These are phyloP conservation scores for Pungitius pungitius DNA, from an alignment of 2,113 vertebrate genomes.

Conservation along the genomic window DNA sequence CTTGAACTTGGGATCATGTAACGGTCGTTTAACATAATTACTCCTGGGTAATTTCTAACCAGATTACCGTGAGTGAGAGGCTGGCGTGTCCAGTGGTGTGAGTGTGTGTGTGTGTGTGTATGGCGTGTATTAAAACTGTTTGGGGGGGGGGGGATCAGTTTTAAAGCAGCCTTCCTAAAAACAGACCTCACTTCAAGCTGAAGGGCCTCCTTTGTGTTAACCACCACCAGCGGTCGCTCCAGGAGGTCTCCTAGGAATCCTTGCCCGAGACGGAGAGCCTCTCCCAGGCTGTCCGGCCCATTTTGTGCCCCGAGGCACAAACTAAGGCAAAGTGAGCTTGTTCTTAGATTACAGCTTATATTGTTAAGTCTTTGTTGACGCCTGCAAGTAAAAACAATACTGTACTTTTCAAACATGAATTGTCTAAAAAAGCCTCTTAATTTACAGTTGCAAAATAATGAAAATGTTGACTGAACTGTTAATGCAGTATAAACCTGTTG, in stretches of 20 bases:
- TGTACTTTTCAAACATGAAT: constrained; percentile 26
- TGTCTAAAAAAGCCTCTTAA: constrained; percentile 9
- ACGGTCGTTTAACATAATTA: constrained; percentile 75
- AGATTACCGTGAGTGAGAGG: constrained; percentile 51
- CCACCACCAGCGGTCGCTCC: constrained; percentile 60
- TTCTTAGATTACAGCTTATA: constrained; percentile 53
- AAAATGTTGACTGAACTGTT: neutral
- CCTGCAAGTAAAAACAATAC: constrained; percentile 22
- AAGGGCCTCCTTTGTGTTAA: constrained; percentile 77
- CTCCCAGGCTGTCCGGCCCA: constrained; percentile 42
- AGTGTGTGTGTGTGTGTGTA: constrained; percentile 33
- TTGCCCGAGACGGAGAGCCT: constrained; percentile 49
- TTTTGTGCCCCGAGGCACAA: constrained; percentile 49
- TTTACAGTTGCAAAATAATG: constrained; percentile 6
- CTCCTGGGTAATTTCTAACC: constrained; percentile 72
- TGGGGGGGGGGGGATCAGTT: constrained; percentile 32
- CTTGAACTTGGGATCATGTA: constrained; percentile 58
- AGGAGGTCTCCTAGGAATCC: constrained; percentile 73
- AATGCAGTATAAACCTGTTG: neutral
- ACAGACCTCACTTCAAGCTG: constrained; percentile 70
- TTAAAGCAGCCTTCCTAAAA: constrained; percentile 50
- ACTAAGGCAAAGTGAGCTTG: constrained; percentile 44
- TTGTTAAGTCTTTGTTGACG: constrained; percentile 21
- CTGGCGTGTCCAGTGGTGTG: constrained; percentile 3
- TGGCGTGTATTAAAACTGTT: constrained; percentile 26